These are phyloP conservation scores for Remorina albescens DNA, from an alignment of 2,797 vertebrate genomes.

Conservation along the genomic window DNA sequence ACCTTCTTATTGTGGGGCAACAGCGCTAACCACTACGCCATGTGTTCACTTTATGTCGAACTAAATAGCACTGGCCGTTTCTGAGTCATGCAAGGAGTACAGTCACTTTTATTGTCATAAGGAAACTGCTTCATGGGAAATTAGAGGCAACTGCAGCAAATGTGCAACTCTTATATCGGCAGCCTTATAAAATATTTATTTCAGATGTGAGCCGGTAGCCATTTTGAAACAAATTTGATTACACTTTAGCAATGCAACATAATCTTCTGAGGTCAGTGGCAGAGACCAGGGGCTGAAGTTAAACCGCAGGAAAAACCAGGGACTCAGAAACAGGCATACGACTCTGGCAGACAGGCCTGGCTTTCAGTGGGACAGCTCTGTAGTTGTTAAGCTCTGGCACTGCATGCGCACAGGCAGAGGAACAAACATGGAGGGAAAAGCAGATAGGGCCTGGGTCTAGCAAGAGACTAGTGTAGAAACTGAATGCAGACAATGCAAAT, in stretches of 20 bases:
- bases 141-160: not conserved
- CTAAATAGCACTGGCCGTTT: conserved; percentile 16
- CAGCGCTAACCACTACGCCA: no score
- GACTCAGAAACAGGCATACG: conserved; percentile 24
- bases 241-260: not conserved
- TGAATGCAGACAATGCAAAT: not conserved
- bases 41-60: not conserved
- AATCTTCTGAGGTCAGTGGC: not conserved
- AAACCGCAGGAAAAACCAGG: conserved; percentile 24
- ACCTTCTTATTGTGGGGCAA: no score
- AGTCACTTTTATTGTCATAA: conserved; percentile 2
- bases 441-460: not conserved
- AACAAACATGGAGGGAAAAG: conserved; percentile 23
- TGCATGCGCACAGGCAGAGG: not conserved
- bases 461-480: not conserved
- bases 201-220: no score
- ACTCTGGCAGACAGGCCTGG: conserved; percentile 32
- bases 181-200: not conserved
- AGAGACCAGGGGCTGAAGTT: conserved; percentile 17
- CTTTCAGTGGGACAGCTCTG: conserved; percentile 31
- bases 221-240: not conserved
- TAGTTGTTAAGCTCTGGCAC: conserved; percentile 25
- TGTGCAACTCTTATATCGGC: not conserved
- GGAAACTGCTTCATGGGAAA: not conserved
- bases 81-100: not conserved